Evolutionary conservation across 2,113 vertebrate species (phyloP), one percentile per base, ranked within the genome.

Genomic region (Myrmecobius fasciatus): DNA sequence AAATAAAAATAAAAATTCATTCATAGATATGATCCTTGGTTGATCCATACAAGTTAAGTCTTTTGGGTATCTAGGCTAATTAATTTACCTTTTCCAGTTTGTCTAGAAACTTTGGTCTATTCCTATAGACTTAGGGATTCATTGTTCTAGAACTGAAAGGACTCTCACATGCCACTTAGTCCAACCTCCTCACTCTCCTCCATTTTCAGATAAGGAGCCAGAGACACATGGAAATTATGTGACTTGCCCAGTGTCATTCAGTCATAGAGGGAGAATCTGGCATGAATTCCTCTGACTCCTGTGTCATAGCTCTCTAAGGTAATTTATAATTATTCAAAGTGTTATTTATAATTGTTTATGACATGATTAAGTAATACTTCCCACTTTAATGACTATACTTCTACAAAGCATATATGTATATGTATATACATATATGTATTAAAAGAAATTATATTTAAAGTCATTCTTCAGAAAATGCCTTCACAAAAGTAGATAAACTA

Each of bases 1-100:
- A n/a, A n/a, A n/a, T n/a, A n/a, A n/a, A n/a, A n/a, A n/a, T n/a
- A n/a, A n/a, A n/a, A n/a, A n/a, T 51, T 93, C 54, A 75, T 43
- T 91, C 93, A 91, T 95, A 95, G 94, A 90, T 53, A 95, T 90
- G 94, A 83, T 94, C 90, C 91, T 96, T 95, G 88, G 92, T 91
- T 89, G 48, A 54, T 60, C 94, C 51, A 43, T 88, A 22, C 48
- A 90, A 75, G n/a, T 90, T 95, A 56, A 25, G 47, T 92, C 89
- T 95, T 46, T 94, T 12, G 20, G 60, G 1, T 43, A 2, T 43
- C 67, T 43, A 83, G 67, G n/a, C n/a, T 75, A 75, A 75, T 75
- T 36, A 36, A 75, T 12, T 75, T 14, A 7, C 36, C 36, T 83
- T 22, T 43, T 83, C 49, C 11, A 51, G 6, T 51, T 51, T 51